Evolutionary conservation across 2,113 vertebrate genomes (phyloP).

Genomic region (Tenrec ecaudatus): DNA sequence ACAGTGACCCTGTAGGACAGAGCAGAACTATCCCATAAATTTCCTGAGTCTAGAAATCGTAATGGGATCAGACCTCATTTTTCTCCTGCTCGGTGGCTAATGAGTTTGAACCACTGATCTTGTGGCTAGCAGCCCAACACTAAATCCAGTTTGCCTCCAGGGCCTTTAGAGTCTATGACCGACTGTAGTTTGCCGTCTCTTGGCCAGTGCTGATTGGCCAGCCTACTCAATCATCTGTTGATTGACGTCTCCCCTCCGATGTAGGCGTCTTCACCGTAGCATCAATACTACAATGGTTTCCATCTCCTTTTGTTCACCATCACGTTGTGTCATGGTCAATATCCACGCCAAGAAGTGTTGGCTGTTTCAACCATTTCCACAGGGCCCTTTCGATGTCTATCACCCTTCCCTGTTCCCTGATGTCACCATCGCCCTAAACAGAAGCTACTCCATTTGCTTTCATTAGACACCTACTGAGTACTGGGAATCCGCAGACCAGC

Average conservation of each 20-base stretch:
- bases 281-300: neutral
- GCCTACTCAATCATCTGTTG: too few species aligned
- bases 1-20: too few species aligned
- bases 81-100: neutral
- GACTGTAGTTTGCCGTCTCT: rapidly evolving
- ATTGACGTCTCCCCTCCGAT: neutral
- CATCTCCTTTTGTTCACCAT: neutral
- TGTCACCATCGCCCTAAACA: neutral
- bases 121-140: neutral
- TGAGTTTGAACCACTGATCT: neutral
- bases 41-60: neutral
- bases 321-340: neutral
- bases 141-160: too few species aligned
- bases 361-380: too few species aligned
- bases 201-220: neutral
- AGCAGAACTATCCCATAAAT: too few species aligned
- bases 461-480: neutral
- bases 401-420: too few species aligned
- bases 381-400: too few species aligned
- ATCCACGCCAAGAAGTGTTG: too few species aligned
- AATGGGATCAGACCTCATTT: neutral
- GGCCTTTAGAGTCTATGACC: neutral
- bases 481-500: neutral
- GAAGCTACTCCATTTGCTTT: neutral
- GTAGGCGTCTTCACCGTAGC: rapidly evolving